These are phyloP conservation scores for Fragum fragum DNA, from an alignment of 2,888 invertebrate genomes.

Conservation along the genomic window DNA sequence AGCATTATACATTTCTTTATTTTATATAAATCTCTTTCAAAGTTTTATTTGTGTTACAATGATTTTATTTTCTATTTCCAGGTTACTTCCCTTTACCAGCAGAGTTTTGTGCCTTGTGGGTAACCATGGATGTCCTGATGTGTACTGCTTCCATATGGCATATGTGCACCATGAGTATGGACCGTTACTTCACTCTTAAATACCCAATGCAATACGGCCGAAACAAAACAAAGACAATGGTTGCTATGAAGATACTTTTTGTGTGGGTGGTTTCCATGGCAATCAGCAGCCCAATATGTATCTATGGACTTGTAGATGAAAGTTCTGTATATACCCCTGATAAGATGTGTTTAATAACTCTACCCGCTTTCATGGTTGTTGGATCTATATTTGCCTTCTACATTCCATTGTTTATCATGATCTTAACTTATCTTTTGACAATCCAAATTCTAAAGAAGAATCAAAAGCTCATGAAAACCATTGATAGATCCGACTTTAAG, in stretches of 20 bases:
- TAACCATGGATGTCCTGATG: conserved; percentile 89
- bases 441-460: conserved; percentile 95
- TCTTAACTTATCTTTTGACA: conserved; percentile 96
- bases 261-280: conserved; percentile 95
- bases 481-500: conserved; percentile 73
- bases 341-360: conserved; percentile 79
- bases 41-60: no score
- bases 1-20: no score
- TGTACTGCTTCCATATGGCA: conserved; percentile 89
- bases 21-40: no score
- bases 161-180: conserved; percentile 89
- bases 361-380: conserved; percentile 89
- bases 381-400: conserved; percentile 98
- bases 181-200: conserved; percentile 94
- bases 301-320: conserved; percentile 82
- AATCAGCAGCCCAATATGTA: conserved; percentile 87
- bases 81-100: conserved; percentile 94
- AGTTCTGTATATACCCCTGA: conserved; percentile 76
- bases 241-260: conserved; percentile 93
- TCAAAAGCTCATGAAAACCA: conserved; percentile 82
- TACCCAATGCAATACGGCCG: conserved; percentile 93
- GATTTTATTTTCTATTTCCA: conserved; percentile 85
- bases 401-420: conserved; percentile 97
- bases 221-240: conserved; percentile 85
- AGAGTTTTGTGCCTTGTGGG: conserved; percentile 92